Percentiles rank a stretch among this genome's conserved stretches.
Evolutionary conservation across 2,888 invertebrate genomes (phyloP).

Genomic region (Cybosia mesomella): DNA sequence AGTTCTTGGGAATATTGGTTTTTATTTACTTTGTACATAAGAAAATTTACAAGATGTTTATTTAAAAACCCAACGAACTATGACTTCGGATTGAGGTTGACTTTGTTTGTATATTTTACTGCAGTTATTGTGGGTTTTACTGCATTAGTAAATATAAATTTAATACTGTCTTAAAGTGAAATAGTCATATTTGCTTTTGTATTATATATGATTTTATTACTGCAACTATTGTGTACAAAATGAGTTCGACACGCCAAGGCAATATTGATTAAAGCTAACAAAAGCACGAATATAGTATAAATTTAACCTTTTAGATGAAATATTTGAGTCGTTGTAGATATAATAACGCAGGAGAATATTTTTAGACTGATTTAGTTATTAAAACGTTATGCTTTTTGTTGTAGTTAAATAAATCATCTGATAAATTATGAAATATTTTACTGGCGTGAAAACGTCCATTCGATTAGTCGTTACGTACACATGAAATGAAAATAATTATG

Average conservation of each 20-base stretch:
- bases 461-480: neutral
- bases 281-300: slow-evolving; percentile 62
- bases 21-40: slow-evolving; percentile 52
- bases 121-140: slow-evolving; percentile 34
- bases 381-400: slow-evolving; percentile 86
- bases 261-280: slow-evolving; percentile 40
- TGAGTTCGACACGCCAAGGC: slow-evolving; percentile 26
- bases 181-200: slow-evolving; percentile 39
- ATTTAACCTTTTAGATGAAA: slow-evolving; percentile 77
- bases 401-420: slow-evolving; percentile 85
- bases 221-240: slow-evolving; percentile 36
- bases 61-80: slow-evolving; percentile 32
- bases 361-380: slow-evolving; percentile 87
- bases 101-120: slow-evolving; percentile 46
- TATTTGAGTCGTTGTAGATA: slow-evolving; percentile 78
- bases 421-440: slow-evolving; percentile 59
- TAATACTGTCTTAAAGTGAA: slow-evolving; percentile 24
- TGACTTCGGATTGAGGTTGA: slow-evolving; percentile 21
- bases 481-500: no score
- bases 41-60: slow-evolving; percentile 43
- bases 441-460: slow-evolving; percentile 17
- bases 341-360: slow-evolving; percentile 81
- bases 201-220: slow-evolving; percentile 27
- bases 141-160: slow-evolving; percentile 26
- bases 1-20: slow-evolving; percentile 78